Percentiles rank a stretch among this genome's conserved stretches.
phyloP scores from a whole-genome alignment of 2,797 vertebrate genomes.

The Crocidura indochinensis region DNA sequence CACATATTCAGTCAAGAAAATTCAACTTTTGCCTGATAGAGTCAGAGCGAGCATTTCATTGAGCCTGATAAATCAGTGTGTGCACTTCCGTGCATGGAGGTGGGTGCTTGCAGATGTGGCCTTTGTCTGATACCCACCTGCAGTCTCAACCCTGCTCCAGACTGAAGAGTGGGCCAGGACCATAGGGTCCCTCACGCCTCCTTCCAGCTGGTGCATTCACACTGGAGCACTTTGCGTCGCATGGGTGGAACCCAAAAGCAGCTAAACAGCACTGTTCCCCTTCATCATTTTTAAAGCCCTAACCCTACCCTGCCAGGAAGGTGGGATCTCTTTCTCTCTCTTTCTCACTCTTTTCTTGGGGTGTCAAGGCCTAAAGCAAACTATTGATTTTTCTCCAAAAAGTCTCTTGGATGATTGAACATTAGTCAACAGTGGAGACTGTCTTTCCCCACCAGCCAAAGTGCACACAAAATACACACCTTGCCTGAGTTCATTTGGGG shows the following conservation, averaged over 20 bases:
- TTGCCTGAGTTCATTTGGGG: constrained; percentile 19
- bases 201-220: constrained; percentile 81
- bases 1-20: constrained; percentile 63
- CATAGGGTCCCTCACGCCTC: constrained; percentile 40
- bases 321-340: too few species aligned
- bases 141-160: neutral
- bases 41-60: constrained; percentile 33
- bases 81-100: constrained; percentile 45
- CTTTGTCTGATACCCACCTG: constrained; percentile 64
- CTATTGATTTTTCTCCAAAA: too few species aligned
- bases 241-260: constrained; percentile 32
- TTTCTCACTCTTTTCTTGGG: too few species aligned
- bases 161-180: constrained; percentile 14
- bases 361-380: constrained; percentile 63
- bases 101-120: constrained; percentile 68
- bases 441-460: constrained; percentile 4
- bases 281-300: constrained; percentile 43
- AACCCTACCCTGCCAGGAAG: neutral
- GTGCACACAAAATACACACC: neutral
- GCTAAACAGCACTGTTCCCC: neutral
- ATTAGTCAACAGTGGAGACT: neutral
- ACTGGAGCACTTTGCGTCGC: constrained; percentile 42
- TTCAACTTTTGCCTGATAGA: neutral
- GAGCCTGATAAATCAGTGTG: constrained; percentile 55
- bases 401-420: too few species aligned